These are phyloP conservation scores for Hippocampus guttulatus DNA, from an alignment of 2,113 vertebrate genomes.

Conservation along the genomic window DNA sequence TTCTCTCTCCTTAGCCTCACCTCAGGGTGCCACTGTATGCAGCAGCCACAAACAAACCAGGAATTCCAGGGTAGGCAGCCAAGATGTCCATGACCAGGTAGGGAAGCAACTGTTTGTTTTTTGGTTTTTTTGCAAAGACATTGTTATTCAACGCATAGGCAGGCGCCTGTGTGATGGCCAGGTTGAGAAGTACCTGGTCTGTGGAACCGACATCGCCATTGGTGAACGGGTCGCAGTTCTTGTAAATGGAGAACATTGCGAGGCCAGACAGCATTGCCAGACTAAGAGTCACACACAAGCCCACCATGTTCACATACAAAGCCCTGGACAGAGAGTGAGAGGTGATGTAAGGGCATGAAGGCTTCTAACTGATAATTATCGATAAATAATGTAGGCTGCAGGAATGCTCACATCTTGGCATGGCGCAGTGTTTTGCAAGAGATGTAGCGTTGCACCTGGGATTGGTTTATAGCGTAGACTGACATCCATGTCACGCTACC, in stretches of 20 bases:
- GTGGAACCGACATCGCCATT: slow-evolving; percentile 53
- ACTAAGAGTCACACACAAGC: slow-evolving; percentile 71
- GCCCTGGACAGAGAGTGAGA: slow-evolving; percentile 54
- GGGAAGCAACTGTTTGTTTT: slow-evolving; percentile 80
- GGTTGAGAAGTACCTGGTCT: slow-evolving; percentile 66
- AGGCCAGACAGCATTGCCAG: slow-evolving; percentile 73
- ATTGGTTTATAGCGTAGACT: slow-evolving; percentile 77
- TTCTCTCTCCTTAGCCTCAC: slow-evolving; percentile 65
- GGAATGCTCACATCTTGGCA: slow-evolving; percentile 71
- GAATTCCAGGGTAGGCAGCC: slow-evolving; percentile 80
- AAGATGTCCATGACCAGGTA: slow-evolving; percentile 94
- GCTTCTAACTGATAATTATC: not conserved
- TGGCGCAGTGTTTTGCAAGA: slow-evolving; percentile 73
- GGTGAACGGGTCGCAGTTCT: slow-evolving; percentile 71
- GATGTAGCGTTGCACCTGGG: slow-evolving; percentile 79
- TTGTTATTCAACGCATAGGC: not conserved
- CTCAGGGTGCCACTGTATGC: slow-evolving; percentile 96
- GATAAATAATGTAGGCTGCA: not conserved
- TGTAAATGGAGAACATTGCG: slow-evolving; percentile 77
- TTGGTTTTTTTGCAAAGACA: slow-evolving; percentile 1
- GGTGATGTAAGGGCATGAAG: slow-evolving; percentile 14
- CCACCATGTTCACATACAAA: slow-evolving; percentile 75
- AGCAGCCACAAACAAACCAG: slow-evolving; percentile 93
- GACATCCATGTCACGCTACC: slow-evolving; percentile 76
- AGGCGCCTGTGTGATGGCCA: not conserved